phyloP scores from a whole-genome alignment of 1,140 invertebrate genomes.

The Drosophila sucinea region DNA sequence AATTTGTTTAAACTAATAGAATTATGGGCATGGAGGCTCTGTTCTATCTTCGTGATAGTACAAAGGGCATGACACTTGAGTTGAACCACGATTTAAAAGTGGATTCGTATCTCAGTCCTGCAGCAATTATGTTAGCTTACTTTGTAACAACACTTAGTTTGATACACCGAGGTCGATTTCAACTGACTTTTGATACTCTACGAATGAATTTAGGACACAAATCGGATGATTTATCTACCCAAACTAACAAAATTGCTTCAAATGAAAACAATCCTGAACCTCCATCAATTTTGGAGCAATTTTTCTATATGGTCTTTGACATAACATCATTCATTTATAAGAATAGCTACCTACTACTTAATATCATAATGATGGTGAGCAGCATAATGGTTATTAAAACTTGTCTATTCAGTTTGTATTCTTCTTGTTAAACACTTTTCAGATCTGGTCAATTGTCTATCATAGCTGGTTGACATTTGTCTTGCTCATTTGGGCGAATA shows the following conservation, averaged over 20 bases:
- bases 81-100: constrained; percentile 85
- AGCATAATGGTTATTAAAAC: neutral
- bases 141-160: constrained; percentile 88
- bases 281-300: constrained; percentile 85
- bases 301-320: constrained; percentile 86
- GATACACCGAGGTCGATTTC: constrained; percentile 86
- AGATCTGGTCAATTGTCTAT: constrained; percentile 99
- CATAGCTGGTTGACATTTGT: constrained; percentile 98
- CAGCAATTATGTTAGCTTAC: constrained; percentile 89
- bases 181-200: constrained; percentile 33
- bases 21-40: constrained; percentile 87
- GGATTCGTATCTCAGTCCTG: constrained; percentile 89
- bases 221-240: neutral
- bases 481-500: constrained; percentile 95
- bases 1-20: constrained; percentile 82
- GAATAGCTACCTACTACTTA: constrained; percentile 93
- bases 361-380: constrained; percentile 96
- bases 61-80: constrained; percentile 81
- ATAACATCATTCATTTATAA: constrained; percentile 88
- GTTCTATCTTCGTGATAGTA: constrained; percentile 85
- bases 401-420: neutral
- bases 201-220: constrained; percentile 30
- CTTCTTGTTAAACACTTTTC: constrained; percentile 17
- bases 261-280: constrained; percentile 10
- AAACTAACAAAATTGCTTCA: neutral